Evolutionary conservation across 2,888 invertebrate species (phyloP), one percentile per base, ranked within the genome.

Genomic region (Leucophora obtusa): DNA sequence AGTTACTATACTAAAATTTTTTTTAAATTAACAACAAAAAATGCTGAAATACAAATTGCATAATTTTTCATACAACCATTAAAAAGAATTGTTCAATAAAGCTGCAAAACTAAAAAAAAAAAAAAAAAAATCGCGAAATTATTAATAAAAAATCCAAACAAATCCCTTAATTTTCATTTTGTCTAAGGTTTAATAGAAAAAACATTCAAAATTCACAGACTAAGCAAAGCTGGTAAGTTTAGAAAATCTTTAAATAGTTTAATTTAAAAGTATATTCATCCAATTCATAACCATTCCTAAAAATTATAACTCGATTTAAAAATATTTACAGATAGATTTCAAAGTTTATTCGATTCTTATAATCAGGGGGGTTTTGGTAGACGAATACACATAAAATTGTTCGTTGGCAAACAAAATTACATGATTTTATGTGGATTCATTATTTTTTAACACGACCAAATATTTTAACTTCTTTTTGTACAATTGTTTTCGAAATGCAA

Each of bases 131-230:
- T 38, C 33, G 58, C 21, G 54, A 17, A 10, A 50, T 15, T 54
- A 60, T 38, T n/a, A 74, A 63, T n/a, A 21, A 74, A 0, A 50
- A 24, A 28, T n/a, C 7, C 43, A 68, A 71, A 21, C 15, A 15
- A 59, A 43, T 9, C 35, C 38, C 18, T 56, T 18, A 51, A 62
- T 73, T 56, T 79, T 71, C 50, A 79, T 80, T 59, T 66, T 53
- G 82, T 84, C 79, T 75, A 74, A 75, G 82, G 83, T 84, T 83
- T 82, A 63, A 69, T 33, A 83, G 54, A 82, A 88, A n/a, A 87
- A 85, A 83, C 86, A 87, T 85, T 88, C 88, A 88, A 88, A 87
- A 88, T 88, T 88, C 86, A 88, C 86, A 88, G 87, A 83, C 80
- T 87, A 87, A 88, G 86, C 87, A 88, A 88, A 85, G 83, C 87